Conservation (phyloP, 35 echinoderm and acorn worm genomes). For the Chiridota heheva region DNA sequence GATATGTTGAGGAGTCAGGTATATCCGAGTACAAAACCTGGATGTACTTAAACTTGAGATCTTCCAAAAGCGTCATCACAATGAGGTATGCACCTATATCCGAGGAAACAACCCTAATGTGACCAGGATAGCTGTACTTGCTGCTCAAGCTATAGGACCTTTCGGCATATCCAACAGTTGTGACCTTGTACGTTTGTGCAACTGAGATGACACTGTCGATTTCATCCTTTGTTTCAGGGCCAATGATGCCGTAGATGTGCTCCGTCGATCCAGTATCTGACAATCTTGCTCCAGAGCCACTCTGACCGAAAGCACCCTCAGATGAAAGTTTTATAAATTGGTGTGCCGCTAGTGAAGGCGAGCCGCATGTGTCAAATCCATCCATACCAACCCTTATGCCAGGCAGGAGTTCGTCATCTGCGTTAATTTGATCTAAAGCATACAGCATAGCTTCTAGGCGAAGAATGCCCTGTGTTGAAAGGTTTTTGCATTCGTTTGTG, state of each 20-base stretch:
- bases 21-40: slow-evolving; percentile 37
- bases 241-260: slow-evolving; percentile 77
- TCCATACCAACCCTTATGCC: slow-evolving; percentile 68
- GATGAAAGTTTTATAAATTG: slow-evolving; percentile 30
- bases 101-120: slow-evolving; percentile 38
- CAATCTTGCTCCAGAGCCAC: slow-evolving; percentile 54
- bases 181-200: slow-evolving; percentile 29
- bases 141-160: slow-evolving; percentile 44
- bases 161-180: slow-evolving; percentile 46
- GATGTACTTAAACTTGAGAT: slow-evolving; percentile 30
- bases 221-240: slow-evolving; percentile 56
- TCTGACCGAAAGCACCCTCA: slow-evolving; percentile 44
- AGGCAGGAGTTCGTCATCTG: slow-evolving; percentile 39
- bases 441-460: slow-evolving; percentile 85
- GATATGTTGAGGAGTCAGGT: no score
- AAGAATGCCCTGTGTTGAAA: slow-evolving; percentile 45
- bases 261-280: slow-evolving; percentile 31
- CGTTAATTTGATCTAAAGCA: slow-evolving; percentile 69
- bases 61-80: background rate
- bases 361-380: slow-evolving; percentile 70
- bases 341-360: slow-evolving; percentile 21
- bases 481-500: slow-evolving; percentile 27
- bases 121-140: slow-evolving; percentile 28
- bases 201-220: slow-evolving; percentile 24
- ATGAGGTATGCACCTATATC: slow-evolving; percentile 13